A percentile compares a stretch with the other conserved stretches of the same genome.
These are phyloP conservation scores for Galerucella pusilla DNA, from an alignment of 2,888 invertebrate genomes.

Conservation along the genomic window DNA sequence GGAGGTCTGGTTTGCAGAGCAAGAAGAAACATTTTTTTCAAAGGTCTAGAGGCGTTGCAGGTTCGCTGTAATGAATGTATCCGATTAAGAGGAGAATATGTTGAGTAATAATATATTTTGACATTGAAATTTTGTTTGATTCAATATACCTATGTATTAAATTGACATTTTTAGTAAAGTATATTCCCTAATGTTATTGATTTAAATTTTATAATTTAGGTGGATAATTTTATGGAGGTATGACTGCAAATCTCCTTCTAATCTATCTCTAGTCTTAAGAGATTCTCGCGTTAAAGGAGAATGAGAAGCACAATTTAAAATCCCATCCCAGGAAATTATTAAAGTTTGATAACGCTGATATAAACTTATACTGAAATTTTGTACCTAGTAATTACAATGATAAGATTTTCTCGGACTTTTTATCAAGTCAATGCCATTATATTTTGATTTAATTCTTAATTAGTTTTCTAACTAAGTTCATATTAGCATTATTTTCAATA, in stretches of 20 bases:
- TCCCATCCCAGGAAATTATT: conserved; percentile 19
- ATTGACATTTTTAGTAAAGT: background rate
- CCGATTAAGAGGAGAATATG: too few relatives aligned
- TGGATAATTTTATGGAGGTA: background rate
- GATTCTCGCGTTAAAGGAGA: background rate
- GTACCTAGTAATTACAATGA: background rate
- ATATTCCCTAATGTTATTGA: background rate
- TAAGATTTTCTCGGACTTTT: background rate
- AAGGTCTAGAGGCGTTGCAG: too few relatives aligned
- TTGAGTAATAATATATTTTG: too few relatives aligned
- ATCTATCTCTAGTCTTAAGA: background rate
- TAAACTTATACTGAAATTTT: conserved; percentile 8
- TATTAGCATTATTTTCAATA: too few relatives aligned
- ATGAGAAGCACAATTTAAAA: conserved; percentile 1
- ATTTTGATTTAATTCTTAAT: too few relatives aligned
- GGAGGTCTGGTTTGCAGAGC: too few relatives aligned
- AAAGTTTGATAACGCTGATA: conserved; percentile 16
- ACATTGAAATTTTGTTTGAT: too few relatives aligned
- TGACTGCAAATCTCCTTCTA: conserved; percentile 4
- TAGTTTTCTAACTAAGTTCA: too few relatives aligned
- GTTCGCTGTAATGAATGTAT: too few relatives aligned
- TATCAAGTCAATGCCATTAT: too few relatives aligned
- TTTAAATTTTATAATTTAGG: background rate
- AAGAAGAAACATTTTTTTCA: too few relatives aligned
- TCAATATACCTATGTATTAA: too few relatives aligned